Percentiles rank a stretch among this genome's conserved stretches.
These are phyloP conservation scores for Apamea crenata DNA, from an alignment of 2,888 invertebrate species.

Conservation along the genomic window DNA sequence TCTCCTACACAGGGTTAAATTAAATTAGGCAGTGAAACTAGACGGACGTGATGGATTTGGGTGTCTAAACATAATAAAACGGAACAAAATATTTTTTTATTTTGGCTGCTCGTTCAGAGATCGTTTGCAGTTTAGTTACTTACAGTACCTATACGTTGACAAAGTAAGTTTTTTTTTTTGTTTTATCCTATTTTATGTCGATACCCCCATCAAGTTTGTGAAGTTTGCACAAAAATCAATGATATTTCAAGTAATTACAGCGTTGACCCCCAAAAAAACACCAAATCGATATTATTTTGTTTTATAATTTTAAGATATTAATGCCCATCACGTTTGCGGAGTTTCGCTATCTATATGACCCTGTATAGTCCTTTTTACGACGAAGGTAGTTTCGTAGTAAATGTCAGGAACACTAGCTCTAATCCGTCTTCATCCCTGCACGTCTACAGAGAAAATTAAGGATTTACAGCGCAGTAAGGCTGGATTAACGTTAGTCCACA, in stretches of 20 bases:
- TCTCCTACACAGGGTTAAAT: background rate
- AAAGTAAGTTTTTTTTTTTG: background rate
- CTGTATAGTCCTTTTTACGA: background rate
- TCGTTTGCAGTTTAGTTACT: background rate
- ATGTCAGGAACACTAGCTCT: background rate
- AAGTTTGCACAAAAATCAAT: background rate
- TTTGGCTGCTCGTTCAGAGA: background rate
- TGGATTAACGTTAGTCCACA: background rate
- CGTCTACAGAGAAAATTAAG: constrained; percentile 24
- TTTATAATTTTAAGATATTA: no score
- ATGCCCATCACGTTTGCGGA: background rate
- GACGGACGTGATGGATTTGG: background rate
- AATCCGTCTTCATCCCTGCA: constrained; percentile 8
- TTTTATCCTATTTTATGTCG: background rate
- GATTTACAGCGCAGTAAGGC: constrained; percentile 5
- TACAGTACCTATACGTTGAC: no score
- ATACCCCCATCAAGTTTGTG: background rate
- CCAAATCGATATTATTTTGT: background rate
- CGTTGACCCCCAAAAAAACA: background rate
- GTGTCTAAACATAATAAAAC: background rate
- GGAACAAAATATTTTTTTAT: background rate
- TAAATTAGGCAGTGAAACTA: background rate
- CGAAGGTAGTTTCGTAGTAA: background rate
- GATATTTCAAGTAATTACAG: no score
- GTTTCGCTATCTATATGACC: background rate